A percentile compares a stretch with the other conserved stretches of the same genome.
phyloP scores from a whole-genome alignment of 2,113 vertebrate species.

The Grallaria varia region DNA sequence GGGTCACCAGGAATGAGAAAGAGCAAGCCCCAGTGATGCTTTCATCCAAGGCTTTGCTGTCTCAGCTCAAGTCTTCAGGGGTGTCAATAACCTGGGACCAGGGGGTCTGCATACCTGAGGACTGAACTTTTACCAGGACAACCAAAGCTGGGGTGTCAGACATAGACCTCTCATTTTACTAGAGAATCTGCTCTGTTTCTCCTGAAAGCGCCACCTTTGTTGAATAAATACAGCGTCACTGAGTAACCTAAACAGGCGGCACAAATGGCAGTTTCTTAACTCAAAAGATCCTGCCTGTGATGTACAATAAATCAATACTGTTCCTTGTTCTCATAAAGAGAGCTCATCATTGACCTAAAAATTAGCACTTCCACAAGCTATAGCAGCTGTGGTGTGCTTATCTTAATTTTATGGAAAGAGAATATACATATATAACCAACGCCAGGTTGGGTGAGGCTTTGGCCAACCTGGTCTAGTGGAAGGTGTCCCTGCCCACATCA shows the following conservation, averaged over 20 bases:
- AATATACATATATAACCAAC: not conserved
- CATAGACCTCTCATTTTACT: not conserved
- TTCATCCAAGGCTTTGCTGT: not conserved
- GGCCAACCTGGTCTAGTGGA: not conserved
- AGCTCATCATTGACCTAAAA: not conserved
- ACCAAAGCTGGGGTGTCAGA: not conserved
- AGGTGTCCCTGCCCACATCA: not conserved
- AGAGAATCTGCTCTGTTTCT: not conserved
- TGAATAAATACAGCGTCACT: not conserved
- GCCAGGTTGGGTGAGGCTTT: not conserved
- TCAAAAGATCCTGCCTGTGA: not conserved
- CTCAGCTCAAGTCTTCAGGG: not conserved
- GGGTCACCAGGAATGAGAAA: not conserved
- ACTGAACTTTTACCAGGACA: not conserved
- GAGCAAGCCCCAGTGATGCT: not conserved
- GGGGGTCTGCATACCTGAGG: not conserved
- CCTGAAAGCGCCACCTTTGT: not conserved
- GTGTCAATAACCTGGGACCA: fast-evolving
- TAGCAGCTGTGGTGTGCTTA: not conserved
- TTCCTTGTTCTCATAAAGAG: not conserved
- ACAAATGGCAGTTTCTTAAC: not conserved
- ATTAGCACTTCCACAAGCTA: not conserved
- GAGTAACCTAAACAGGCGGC: not conserved
- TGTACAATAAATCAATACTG: not conserved
- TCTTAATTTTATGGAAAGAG: not conserved